Evolutionary conservation across 2,797 vertebrate species (phyloP), one percentile per base, ranked within the genome.

Genomic region (Enteromius argenteus): DNA sequence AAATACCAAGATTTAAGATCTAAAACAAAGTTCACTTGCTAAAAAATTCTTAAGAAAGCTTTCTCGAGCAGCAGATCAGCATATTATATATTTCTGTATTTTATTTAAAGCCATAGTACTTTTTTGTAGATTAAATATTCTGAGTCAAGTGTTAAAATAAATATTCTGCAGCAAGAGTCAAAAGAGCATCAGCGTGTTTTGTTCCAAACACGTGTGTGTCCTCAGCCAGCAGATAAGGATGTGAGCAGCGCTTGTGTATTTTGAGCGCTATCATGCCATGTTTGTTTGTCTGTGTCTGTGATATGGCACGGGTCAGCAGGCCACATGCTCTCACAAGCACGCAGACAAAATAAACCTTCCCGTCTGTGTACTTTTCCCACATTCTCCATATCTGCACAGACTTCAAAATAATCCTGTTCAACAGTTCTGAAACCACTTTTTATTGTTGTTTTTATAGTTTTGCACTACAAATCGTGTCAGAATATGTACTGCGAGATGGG

Each of bases 211-310:
- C 15, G 23, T 46, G 56, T 74, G 35, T 30, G 49, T 58, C 49
- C 60, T 69, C 37, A 77, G 46, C 21, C 5, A 2, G 62, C 46
- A 73, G 79, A 77, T 81, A 81, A 62, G 68, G 39, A 75, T 56
- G 58, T 46, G 44, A 46, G 51, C 69, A 44, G 32, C 56, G 19
- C 30, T 21, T 42, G 73, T 73, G 39, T 81, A 21, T 42, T 51
- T 21, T 60, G 17, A 62, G 51, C n/a, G 79, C 68, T 72, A 75
- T 80, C 71, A 49, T 68, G 46, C 21, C 39, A 7, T 85, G 49
- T 77, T 85, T 84, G 42, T 79, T 80, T 51, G 72, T 69, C 27
- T 75, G 49, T 58, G 60, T 85, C n/a, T 44, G 35, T 46, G 79
- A 72, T 81, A 35, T 62, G 37, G 27, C 60, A 17, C 68, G 23